Percentiles rank a stretch among this genome's conserved stretches.
Conservation (phyloP, 2,888 invertebrate genomes). For the Rhodophaea formosa region DNA sequence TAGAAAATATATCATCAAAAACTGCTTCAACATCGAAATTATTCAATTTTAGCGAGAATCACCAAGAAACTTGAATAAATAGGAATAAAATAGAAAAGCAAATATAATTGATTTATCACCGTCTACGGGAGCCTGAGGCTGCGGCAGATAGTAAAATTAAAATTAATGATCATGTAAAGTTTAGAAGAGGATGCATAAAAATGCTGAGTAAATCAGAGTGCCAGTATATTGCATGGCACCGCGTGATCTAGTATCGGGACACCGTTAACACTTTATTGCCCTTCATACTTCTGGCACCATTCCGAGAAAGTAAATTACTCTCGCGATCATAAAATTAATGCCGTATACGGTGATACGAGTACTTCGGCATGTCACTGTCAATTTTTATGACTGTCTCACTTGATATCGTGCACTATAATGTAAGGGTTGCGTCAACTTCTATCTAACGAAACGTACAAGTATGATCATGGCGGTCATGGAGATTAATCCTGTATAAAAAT, state of each 20-base stretch:
- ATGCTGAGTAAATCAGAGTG: constrained; percentile 63
- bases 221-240: constrained; percentile 34
- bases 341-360: constrained; percentile 70
- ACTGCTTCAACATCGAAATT: constrained; percentile 6
- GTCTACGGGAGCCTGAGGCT: constrained; percentile 52
- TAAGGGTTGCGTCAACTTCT: constrained; percentile 21
- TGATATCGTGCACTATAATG: constrained; percentile 48
- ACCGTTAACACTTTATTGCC: constrained; percentile 68
- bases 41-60: constrained; percentile 10
- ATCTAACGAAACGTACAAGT: constrained; percentile 21
- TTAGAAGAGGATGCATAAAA: constrained; percentile 71
- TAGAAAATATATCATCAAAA: constrained; percentile 1
- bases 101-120: constrained; percentile 63
- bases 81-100: constrained; percentile 40
- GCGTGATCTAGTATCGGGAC: constrained; percentile 54
- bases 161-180: constrained; percentile 75
- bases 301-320: constrained; percentile 75
- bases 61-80: constrained; percentile 1
- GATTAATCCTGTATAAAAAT: background rate
- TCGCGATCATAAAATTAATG: constrained; percentile 73
- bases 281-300: constrained; percentile 69
- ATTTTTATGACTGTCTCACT: constrained; percentile 70
- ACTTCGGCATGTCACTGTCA: constrained; percentile 66
- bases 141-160: constrained; percentile 64
- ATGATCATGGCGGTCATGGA: constrained; percentile 1